phyloP scores from a whole-genome alignment of 2,797 vertebrate species.

The Emys orbicularis region DNA sequence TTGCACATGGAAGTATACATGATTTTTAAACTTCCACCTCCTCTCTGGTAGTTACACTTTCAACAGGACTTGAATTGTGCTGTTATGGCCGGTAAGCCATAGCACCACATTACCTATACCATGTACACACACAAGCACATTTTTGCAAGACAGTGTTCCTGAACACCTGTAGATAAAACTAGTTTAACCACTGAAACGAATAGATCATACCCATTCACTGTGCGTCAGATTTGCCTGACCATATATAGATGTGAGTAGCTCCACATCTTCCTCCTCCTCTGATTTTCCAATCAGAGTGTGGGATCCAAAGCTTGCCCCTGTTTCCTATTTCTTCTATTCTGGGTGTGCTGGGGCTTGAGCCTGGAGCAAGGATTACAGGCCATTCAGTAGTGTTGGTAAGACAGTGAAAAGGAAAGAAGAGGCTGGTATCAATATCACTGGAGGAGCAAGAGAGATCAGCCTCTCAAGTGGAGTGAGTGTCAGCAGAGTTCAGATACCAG shows the following conservation, averaged over 20 bases:
- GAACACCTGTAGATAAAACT: constrained; percentile 9
- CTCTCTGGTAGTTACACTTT: constrained; percentile 10
- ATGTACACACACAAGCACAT: constrained; percentile 12
- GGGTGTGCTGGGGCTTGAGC: background rate
- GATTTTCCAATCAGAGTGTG: background rate
- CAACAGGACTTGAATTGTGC: constrained; percentile 21
- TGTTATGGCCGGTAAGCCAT: constrained; percentile 34
- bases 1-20: constrained; percentile 21
- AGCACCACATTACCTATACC: background rate
- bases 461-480: background rate
- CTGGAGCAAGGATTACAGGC: background rate
- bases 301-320: background rate
- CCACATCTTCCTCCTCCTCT: constrained; percentile 38
- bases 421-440: background rate
- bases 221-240: background rate
- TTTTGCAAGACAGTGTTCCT: constrained; percentile 42
- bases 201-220: constrained; percentile 8
- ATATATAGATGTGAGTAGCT: constrained; percentile 25
- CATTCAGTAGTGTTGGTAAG: background rate
- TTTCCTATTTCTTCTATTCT: background rate
- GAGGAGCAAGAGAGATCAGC: background rate
- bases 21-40: constrained; percentile 44
- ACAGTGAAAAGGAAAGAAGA: background rate
- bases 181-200: constrained; percentile 41
- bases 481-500: background rate